Conservation (phyloP, 2,797 vertebrate species). For the Acanthurus lineatus region DNA sequence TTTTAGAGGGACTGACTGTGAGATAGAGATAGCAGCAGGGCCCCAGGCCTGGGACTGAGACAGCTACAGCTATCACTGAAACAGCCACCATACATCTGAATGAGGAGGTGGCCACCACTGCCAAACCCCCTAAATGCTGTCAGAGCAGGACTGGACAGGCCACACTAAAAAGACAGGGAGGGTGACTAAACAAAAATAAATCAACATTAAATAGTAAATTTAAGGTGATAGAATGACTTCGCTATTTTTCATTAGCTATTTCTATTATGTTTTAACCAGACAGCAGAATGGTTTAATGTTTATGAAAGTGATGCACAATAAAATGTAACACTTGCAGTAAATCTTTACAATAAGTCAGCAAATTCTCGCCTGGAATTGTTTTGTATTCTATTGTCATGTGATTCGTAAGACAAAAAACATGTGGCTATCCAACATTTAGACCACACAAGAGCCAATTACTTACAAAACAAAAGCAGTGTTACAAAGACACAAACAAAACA, state of each 20-base stretch:
- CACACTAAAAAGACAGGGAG: background rate
- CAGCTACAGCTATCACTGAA: constrained; percentile 53
- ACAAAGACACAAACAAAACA: background rate
- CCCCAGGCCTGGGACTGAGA: constrained; percentile 58
- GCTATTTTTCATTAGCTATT: background rate
- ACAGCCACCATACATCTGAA: constrained; percentile 55
- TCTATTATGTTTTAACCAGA: background rate
- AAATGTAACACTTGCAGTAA: background rate
- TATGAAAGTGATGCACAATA: background rate
- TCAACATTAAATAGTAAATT: background rate
- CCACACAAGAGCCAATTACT: too few relatives aligned
- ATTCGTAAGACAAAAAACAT: background rate
- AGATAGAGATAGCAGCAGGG: constrained; percentile 78
- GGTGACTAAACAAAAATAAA: constrained; percentile 14
- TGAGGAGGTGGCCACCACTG: constrained; percentile 21
- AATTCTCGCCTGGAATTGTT: too few relatives aligned
- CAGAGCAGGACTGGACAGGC: constrained; percentile 40
- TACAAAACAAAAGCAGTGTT: background rate
- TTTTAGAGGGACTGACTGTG: constrained; percentile 70
- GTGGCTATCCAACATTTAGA: background rate
- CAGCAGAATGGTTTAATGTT: background rate
- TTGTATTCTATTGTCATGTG: background rate
- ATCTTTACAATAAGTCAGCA: background rate
- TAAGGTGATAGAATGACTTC: background rate
- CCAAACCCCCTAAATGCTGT: constrained; percentile 57